A percentile compares a stretch with the other conserved stretches of the same genome.
These are phyloP conservation scores for Trematocara variabile DNA, from an alignment of 2,113 vertebrate genomes.

Conservation along the genomic window DNA sequence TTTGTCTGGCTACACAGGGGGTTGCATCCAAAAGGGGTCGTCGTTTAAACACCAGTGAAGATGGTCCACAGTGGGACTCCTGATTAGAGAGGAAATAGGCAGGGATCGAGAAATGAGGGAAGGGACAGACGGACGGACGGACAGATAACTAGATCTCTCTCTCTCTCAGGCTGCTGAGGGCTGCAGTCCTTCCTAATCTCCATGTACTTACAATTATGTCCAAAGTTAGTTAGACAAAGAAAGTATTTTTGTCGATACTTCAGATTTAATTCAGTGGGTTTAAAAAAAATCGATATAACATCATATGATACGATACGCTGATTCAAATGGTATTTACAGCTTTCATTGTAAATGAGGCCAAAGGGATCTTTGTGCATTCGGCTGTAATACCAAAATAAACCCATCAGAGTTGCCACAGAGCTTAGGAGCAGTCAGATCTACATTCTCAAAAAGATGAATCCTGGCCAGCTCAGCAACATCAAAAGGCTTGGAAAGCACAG, in stretches of 20 bases:
- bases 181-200: neutral
- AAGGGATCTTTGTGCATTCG: neutral
- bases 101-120: neutral
- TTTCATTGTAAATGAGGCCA: neutral
- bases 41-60: neutral
- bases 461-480: neutral
- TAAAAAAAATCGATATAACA: neutral
- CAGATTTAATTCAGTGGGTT: neutral
- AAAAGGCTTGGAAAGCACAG: neutral
- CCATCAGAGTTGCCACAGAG: neutral
- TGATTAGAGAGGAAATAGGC: neutral
- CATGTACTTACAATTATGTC: neutral
- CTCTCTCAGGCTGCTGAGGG: neutral
- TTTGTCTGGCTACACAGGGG: neutral
- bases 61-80: neutral
- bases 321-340: neutral
- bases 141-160: neutral
- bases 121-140: neutral
- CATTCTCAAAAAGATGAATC: neutral
- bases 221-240: neutral
- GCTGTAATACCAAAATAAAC: neutral
- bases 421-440: neutral
- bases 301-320: neutral
- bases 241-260: neutral
- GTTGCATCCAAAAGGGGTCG: neutral